Evolutionary conservation across 2,113 vertebrate species (phyloP).

Genomic region (Piprites chloris): DNA sequence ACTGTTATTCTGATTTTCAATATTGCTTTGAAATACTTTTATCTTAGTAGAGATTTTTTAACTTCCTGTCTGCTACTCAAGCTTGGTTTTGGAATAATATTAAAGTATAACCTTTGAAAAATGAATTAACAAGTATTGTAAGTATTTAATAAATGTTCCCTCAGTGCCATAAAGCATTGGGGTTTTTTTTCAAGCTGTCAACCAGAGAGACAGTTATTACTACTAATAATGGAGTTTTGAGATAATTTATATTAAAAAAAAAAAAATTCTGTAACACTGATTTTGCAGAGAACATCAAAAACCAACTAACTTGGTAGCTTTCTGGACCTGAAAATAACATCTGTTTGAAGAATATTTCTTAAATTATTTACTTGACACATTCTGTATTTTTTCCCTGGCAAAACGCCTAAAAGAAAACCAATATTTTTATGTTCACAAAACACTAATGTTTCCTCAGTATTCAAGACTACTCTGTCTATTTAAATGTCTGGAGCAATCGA

Average conservation of each 20-base stretch:
- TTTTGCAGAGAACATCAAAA: neutral
- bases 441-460: neutral
- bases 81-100: neutral
- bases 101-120: constrained; percentile 19
- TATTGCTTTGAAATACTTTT: neutral
- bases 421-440: neutral
- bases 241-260: neutral
- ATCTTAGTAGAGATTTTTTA: neutral
- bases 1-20: neutral
- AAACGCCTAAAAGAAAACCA: neutral
- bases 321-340: neutral
- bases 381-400: neutral
- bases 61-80: neutral
- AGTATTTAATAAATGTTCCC: neutral
- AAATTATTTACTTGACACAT: neutral
- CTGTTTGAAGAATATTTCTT: neutral
- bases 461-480: neutral
- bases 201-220: neutral
- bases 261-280: neutral
- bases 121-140: neutral
- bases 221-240: constrained; percentile 5
- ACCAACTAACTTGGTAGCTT: neutral
- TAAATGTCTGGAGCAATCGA: neutral
- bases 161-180: neutral
- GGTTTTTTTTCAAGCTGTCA: neutral